A percentile compares a stretch with the other conserved stretches of the same genome.
These are phyloP conservation scores for Melierax canorus DNA, from an alignment of 2,113 vertebrate genomes.

Conservation along the genomic window DNA sequence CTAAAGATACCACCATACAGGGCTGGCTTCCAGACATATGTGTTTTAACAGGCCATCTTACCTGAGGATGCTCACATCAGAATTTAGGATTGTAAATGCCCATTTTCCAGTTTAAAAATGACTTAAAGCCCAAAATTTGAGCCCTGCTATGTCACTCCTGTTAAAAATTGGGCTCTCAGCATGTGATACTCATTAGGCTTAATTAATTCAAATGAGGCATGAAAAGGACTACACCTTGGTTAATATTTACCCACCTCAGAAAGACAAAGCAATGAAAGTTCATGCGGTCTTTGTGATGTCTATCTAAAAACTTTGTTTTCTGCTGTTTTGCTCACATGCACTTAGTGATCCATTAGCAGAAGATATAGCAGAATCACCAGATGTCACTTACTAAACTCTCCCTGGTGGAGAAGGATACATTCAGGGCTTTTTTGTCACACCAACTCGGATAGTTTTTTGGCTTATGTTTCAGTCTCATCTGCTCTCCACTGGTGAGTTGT, in stretches of 20 bases:
- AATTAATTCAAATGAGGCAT: slow-evolving; percentile 16
- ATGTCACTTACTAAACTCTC: neutral
- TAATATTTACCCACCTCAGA: neutral
- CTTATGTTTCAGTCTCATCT: neutral
- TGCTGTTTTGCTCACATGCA: neutral
- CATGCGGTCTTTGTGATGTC: neutral
- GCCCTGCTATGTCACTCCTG: neutral
- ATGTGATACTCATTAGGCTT: neutral
- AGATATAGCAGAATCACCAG: neutral
- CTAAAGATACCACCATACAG: neutral
- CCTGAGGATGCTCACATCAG: neutral
- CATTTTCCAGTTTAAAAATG: neutral
- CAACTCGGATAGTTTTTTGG: neutral
- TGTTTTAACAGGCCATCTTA: neutral
- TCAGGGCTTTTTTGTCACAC: neutral
- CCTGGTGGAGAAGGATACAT: neutral
- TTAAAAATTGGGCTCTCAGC: neutral
- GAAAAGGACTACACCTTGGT: neutral
- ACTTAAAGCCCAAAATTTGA: neutral
- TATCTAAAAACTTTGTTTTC: neutral
- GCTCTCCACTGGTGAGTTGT: neutral
- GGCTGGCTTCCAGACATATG: neutral
- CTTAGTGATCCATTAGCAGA: neutral
- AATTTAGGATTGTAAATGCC: neutral
- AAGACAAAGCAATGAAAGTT: neutral